Conservation (phyloP, 2,888 invertebrate species). For the Morpho achilles region DNA sequence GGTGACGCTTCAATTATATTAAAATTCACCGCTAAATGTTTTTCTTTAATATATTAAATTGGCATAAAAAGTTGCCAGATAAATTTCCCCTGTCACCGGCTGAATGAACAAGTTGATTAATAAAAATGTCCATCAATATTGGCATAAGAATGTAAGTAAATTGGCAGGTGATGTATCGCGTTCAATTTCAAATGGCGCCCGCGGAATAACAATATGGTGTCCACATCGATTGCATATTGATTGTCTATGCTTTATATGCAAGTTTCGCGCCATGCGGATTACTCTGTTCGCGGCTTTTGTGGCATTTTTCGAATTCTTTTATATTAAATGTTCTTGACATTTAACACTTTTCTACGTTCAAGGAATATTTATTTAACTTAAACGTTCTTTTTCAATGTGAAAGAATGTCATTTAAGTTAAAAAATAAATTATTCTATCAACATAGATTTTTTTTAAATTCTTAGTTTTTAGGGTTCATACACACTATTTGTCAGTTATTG, state of each 20-base stretch:
- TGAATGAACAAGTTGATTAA: constrained; percentile 27
- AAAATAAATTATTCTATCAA: no score
- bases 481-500: no score
- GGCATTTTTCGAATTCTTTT: no score
- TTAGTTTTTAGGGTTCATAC: no score
- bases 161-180: constrained; percentile 33
- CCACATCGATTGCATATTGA: constrained; percentile 28
- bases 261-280: constrained; percentile 19
- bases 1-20: no score
- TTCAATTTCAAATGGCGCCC: constrained; percentile 24
- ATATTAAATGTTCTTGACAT: no score
- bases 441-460: no score
- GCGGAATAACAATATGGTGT: constrained; percentile 27
- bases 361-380: no score
- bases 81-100: constrained; percentile 21
- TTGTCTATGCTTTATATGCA: constrained; percentile 25
- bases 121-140: constrained; percentile 30
- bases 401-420: no score
- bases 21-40: constrained; percentile 1
- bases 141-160: constrained; percentile 33
- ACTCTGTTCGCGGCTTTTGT: constrained; percentile 5
- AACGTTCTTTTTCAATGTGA: no score
- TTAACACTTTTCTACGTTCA: no score
- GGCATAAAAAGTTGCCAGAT: constrained; percentile 19
- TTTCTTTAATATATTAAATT: constrained; percentile 12